A percentile compares a stretch with the other conserved stretches of the same genome.
Conservation (phyloP, 1,140 invertebrate genomes). For the Ceratosolen solmsi region DNA sequence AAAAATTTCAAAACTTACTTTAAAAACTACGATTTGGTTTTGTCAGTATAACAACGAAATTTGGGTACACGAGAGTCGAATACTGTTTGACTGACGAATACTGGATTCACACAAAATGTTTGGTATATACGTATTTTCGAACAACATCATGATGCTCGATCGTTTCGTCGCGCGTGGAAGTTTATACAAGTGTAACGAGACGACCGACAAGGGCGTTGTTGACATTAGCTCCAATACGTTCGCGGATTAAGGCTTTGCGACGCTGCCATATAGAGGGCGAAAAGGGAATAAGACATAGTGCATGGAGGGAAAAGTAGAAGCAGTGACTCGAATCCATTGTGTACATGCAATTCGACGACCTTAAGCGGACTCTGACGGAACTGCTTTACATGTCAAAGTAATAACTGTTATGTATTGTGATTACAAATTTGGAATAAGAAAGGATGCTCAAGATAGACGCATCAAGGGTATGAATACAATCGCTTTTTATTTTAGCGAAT, state of each 20-base stretch:
- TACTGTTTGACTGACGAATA: too few species aligned
- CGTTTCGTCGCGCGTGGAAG: not conserved
- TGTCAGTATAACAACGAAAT: too few species aligned
- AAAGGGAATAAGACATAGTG: not conserved
- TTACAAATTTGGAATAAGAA: slow-evolving; percentile 27
- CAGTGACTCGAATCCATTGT: slow-evolving; percentile 5
- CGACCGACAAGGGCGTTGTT: slow-evolving; percentile 23
- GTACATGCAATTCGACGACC: not conserved
- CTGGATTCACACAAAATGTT: too few species aligned
- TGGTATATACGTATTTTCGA: not conserved
- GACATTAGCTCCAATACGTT: slow-evolving; percentile 53
- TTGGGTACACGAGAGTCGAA: not conserved
- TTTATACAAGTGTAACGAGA: not conserved
- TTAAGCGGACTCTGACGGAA: not conserved
- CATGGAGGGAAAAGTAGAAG: not conserved
- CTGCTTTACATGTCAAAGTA: not conserved
- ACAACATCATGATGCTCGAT: not conserved
- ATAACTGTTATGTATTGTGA: slow-evolving; percentile 39
- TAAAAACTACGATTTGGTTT: too few species aligned
- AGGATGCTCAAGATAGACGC: not conserved
- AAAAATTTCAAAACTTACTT: too few species aligned
- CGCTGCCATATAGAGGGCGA: not conserved
- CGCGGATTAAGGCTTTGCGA: slow-evolving; percentile 54
- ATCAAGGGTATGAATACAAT: slow-evolving; percentile 31
- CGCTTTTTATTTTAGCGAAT: slow-evolving; percentile 35